These are phyloP conservation scores for Pseudococcus jackbeardsleyi DNA, from an alignment of 2,888 invertebrate genomes.

Conservation along the genomic window DNA sequence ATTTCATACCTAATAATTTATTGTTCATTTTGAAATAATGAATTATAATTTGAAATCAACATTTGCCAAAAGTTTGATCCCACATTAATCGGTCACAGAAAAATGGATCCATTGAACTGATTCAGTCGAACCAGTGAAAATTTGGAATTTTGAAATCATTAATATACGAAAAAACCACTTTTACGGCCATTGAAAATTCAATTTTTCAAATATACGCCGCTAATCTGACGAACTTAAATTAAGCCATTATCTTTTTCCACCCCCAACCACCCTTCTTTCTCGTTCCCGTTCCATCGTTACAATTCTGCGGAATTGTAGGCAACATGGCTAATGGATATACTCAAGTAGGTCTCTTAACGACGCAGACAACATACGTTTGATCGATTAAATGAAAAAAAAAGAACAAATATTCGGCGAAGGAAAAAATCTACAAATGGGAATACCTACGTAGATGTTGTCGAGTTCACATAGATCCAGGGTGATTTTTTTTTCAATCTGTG, in stretches of 20 bases:
- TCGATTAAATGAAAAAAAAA: background rate
- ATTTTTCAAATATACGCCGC: constrained; percentile 33
- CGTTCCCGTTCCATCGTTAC: background rate
- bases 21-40: too few species aligned
- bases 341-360: background rate
- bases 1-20: too few species aligned
- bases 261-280: background rate
- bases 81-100: too few species aligned
- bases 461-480: background rate
- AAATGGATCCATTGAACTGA: too few species aligned
- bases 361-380: background rate
- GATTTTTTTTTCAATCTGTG: background rate
- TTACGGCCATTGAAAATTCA: too few species aligned
- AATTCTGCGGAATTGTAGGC: background rate
- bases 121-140: too few species aligned
- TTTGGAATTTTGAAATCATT: too few species aligned
- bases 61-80: too few species aligned
- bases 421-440: background rate
- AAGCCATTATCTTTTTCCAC: constrained; percentile 32
- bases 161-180: too few species aligned
- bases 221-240: constrained; percentile 45
- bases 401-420: background rate
- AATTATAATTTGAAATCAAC: too few species aligned
- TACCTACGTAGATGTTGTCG: background rate
- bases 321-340: constrained; percentile 4